A percentile compares a stretch with the other conserved stretches of the same genome.
Conservation (phyloP, 2,888 invertebrate species). For the Drosophila dives region DNA sequence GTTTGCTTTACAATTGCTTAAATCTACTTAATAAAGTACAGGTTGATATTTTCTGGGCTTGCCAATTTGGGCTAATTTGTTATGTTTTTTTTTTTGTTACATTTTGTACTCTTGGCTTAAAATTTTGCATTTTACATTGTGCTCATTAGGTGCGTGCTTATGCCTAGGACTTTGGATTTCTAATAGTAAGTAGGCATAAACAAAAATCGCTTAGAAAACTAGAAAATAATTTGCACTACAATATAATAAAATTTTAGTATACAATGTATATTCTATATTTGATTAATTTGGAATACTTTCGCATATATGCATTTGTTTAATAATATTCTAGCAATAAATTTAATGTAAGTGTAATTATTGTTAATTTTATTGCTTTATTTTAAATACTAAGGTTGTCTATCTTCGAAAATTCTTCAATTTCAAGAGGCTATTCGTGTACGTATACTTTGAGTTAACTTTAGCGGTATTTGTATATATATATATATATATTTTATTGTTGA, state of each 20-base stretch:
- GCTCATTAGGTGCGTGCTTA: conserved; percentile 71
- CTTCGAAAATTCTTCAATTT: conserved; percentile 63
- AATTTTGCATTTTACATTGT: conserved; percentile 84
- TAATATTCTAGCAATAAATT: conserved; percentile 2
- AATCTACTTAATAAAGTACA: conserved; percentile 25
- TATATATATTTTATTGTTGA: conserved; percentile 30
- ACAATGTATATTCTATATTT: conserved; percentile 18
- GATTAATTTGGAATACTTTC: background rate
- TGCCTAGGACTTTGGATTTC: conserved; percentile 63
- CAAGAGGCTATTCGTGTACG: conserved; percentile 64
- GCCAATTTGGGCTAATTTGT: conserved; percentile 49
- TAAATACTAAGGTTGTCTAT: conserved; percentile 28
- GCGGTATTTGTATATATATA: background rate
- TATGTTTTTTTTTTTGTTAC: conserved; percentile 22
- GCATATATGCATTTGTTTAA: background rate
- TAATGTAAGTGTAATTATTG: conserved; percentile 46
- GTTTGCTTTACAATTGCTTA: conserved; percentile 72
- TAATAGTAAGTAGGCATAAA: conserved; percentile 63
- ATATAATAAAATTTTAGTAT: conserved; percentile 33
- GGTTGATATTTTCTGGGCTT: conserved; percentile 33
- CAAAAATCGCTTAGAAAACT: conserved; percentile 48
- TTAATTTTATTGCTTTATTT: conserved; percentile 65
- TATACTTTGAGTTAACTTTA: conserved; percentile 65
- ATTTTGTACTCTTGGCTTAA: conserved; percentile 83
- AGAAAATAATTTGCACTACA: conserved; percentile 46